A percentile compares a stretch with the other conserved stretches of the same genome.
Evolutionary conservation across 1,140 invertebrate genomes (phyloP).

Genomic region (Cydia pomonella): DNA sequence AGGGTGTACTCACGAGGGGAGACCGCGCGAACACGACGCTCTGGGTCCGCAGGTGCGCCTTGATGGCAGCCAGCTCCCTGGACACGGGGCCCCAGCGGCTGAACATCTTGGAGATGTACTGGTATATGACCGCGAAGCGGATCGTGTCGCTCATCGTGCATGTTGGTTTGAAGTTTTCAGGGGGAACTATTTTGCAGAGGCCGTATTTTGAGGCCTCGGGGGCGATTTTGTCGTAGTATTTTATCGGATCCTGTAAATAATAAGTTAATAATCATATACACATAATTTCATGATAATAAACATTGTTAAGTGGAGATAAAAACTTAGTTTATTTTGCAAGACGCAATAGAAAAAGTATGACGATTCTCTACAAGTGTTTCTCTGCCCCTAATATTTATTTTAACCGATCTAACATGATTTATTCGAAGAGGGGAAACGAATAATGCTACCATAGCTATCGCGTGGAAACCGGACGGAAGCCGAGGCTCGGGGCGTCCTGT

Average conservation of each 20-base stretch:
- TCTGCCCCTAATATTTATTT: too few species aligned
- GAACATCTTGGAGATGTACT: slow-evolving; percentile 94
- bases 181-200: slow-evolving; percentile 94
- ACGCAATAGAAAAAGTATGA: too few species aligned
- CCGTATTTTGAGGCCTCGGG: slow-evolving; percentile 91
- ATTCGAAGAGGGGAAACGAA: too few species aligned
- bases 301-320: too few species aligned
- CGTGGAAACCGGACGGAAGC: too few species aligned
- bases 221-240: slow-evolving; percentile 93
- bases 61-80: slow-evolving; percentile 92
- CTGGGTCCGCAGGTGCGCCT: slow-evolving; percentile 90
- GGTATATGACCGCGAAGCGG: slow-evolving; percentile 94
- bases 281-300: too few species aligned
- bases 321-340: too few species aligned
- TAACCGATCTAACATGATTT: too few species aligned
- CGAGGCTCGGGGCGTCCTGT: too few species aligned
- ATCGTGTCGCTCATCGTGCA: slow-evolving; percentile 93
- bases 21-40: slow-evolving; percentile 88
- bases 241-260: slow-evolving; percentile 88
- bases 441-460: too few species aligned
- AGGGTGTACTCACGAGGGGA: slow-evolving; percentile 84
- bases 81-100: slow-evolving; percentile 94
- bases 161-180: slow-evolving; percentile 91
- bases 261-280: neutral
- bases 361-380: too few species aligned